phyloP scores from a whole-genome alignment of 30 jellyfish, hydroid and myxozoan genomes.

The Turritopsis dohrnii region DNA sequence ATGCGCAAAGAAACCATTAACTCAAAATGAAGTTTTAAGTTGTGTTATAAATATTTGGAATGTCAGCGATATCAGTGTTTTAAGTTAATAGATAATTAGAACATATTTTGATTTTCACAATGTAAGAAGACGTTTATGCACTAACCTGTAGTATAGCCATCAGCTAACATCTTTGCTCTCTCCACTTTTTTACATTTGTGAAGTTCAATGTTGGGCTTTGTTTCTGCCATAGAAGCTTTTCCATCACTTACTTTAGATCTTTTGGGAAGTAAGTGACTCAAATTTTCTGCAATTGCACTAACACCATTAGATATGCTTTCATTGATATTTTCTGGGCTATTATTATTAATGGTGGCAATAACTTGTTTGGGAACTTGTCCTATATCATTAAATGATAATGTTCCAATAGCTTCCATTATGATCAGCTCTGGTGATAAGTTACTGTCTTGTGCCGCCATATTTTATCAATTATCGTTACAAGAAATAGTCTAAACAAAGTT shows the following conservation, averaged over 20 bases:
- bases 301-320: slow-evolving; percentile 2
- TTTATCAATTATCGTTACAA: no score
- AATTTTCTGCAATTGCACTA: background rate
- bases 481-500: background rate
- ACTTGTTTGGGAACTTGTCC: slow-evolving; percentile 20
- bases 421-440: slow-evolving; percentile 28
- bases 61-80: no score
- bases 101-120: no score
- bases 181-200: slow-evolving; percentile 18
- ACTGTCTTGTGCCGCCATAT: slow-evolving; percentile 3
- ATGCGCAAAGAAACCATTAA: background rate
- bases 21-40: no score
- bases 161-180: slow-evolving; percentile 38
- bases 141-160: slow-evolving; percentile 31
- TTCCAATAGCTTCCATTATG: slow-evolving; percentile 15
- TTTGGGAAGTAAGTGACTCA: background rate
- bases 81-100: no score
- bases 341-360: slow-evolving; percentile 20
- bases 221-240: background rate
- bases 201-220: slow-evolving; percentile 7
- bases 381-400: background rate
- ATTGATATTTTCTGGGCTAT: background rate
- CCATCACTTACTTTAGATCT: background rate
- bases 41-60: no score
- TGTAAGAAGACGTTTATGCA: background rate